phyloP scores from a whole-genome alignment of 2,888 invertebrate genomes.

The Deroplatys truncata region DNA sequence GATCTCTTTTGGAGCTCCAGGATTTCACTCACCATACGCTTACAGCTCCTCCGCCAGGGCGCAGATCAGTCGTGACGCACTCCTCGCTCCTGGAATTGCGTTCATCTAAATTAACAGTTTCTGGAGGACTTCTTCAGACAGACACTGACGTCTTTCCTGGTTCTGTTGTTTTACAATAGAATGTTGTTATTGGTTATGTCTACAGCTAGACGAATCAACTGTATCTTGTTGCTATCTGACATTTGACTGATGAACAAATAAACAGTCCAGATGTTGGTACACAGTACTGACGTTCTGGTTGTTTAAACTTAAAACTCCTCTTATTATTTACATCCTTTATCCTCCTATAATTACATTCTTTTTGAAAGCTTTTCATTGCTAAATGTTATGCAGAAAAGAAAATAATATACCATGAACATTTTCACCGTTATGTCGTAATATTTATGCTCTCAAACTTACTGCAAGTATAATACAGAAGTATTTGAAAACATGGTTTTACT shows the following conservation, averaged over 20 bases:
- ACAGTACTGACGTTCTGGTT: background rate
- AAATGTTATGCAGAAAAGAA: no score
- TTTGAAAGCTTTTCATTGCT: no score
- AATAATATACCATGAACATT: no score
- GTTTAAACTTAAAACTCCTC: background rate
- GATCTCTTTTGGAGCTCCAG: background rate
- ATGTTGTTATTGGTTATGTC: background rate
- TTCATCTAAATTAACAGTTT: background rate
- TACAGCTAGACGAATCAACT: background rate
- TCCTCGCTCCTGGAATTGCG: background rate
- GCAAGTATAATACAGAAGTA: no score
- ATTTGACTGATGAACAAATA: background rate
- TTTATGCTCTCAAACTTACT: no score
- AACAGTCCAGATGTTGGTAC: background rate
- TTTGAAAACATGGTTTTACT: no score
- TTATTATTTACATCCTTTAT: background rate
- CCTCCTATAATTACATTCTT: no score
- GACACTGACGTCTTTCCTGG: background rate
- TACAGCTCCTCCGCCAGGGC: constrained; percentile 12
- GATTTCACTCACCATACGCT: background rate
- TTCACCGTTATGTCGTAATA: no score
- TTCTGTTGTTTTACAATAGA: background rate
- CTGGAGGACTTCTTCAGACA: no score
- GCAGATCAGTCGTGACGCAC: constrained; percentile 2
- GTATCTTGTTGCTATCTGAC: background rate